A percentile compares a stretch with the other conserved stretches of the same genome.
phyloP scores from a whole-genome alignment of 2,797 vertebrate genomes.

The Centroberyx gerrardi region DNA sequence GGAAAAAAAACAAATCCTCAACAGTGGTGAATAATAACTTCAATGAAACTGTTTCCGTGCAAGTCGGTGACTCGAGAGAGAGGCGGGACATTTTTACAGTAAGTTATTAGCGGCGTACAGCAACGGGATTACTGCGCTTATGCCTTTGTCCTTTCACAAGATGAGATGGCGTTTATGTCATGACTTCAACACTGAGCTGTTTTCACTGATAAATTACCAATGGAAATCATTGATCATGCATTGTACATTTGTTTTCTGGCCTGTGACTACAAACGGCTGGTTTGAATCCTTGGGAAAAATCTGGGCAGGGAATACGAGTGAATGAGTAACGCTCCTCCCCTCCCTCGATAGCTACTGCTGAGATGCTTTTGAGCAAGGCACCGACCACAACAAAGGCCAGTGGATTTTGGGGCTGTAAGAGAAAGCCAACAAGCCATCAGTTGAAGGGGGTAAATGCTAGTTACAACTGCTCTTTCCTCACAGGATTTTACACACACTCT shows the following conservation, averaged over 20 bases:
- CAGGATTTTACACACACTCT: no score
- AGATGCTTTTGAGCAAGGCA: no score
- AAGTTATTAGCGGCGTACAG: conserved; percentile 20
- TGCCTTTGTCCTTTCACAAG: conserved; percentile 59
- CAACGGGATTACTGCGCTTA: conserved; percentile 56
- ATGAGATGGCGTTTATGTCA: neutral
- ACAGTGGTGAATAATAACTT: conserved; percentile 66
- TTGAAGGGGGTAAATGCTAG: no score
- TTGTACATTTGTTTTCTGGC: conserved; percentile 10
- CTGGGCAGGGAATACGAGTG: neutral
- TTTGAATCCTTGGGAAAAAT: conserved; percentile 24
- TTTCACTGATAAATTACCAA: conserved; percentile 39
- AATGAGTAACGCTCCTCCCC: no score
- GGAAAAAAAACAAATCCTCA: conserved; percentile 28
- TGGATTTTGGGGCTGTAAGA: no score
- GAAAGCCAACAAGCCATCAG: no score
- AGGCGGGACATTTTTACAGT: conserved; percentile 59
- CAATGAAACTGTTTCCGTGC: conserved; percentile 35
- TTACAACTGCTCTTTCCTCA: no score
- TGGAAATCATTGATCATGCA: conserved; percentile 57
- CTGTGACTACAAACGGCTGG: conserved; percentile 30
- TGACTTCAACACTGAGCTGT: no score
- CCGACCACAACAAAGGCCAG: no score
- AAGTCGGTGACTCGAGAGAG: conserved; percentile 48
- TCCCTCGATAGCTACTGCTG: no score